Percentiles rank a stretch among this genome's conserved stretches.
Evolutionary conservation across 2,113 vertebrate genomes (phyloP).

Genomic region (Promerops cafer): DNA sequence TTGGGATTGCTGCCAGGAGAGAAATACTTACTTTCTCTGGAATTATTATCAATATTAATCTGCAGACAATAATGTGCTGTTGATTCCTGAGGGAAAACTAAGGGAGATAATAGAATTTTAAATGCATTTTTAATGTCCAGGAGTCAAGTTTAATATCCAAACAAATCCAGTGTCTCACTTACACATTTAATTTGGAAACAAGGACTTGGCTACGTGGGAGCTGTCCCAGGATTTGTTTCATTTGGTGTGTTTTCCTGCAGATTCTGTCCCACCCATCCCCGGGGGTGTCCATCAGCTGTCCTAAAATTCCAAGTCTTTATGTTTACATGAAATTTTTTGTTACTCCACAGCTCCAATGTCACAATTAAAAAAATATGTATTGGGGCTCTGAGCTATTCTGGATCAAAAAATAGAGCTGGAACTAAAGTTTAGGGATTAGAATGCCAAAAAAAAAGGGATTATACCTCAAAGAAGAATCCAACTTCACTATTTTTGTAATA

Average conservation of each 20-base stretch:
- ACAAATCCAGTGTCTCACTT: neutral
- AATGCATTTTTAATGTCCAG: constrained; percentile 25
- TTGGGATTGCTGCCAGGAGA: neutral
- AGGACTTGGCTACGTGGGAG: neutral
- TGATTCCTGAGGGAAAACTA: neutral
- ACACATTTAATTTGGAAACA: neutral
- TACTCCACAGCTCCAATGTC: neutral
- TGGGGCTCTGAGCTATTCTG: neutral
- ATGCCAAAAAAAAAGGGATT: neutral
- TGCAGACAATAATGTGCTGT: neutral
- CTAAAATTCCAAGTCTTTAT: neutral
- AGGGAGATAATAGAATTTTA: neutral
- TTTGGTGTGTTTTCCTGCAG: neutral
- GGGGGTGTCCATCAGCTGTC: rapidly evolving
- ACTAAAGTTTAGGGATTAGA: neutral
- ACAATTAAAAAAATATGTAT: neutral
- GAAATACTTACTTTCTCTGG: neutral
- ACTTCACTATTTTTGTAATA: neutral
- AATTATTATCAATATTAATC: neutral
- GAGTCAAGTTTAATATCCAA: neutral
- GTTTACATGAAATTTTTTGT: neutral
- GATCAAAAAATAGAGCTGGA: neutral
- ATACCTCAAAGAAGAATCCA: neutral
- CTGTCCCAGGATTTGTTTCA: neutral
- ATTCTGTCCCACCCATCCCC: neutral